Base-by-base conservation (phyloP, 2,888 invertebrate genomes). In the Pseudanteris insignis region DNA sequence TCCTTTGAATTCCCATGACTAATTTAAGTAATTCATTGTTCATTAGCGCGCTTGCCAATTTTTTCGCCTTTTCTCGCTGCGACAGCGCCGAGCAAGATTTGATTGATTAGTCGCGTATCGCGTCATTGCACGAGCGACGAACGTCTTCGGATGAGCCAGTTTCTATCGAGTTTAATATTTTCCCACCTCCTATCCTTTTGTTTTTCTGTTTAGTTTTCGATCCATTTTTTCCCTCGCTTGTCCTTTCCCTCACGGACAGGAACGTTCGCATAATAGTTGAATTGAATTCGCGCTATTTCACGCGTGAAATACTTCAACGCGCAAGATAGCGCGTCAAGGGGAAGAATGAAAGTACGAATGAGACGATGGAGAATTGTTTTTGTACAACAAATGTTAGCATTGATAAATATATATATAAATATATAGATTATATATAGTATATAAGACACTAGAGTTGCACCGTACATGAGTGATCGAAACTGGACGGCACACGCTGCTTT, bases 311-410 rank as follows among this genome's bases (percentile, higher is more conserved):
- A n/a, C 29, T 38, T 41, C 7, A 15, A 5, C 15, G 11, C 26
- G 29, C 15, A 11, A 11, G 1, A 24, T n/a, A 13, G n/a, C n/a
- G 7, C 10, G 11, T 6, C 14, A 24, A 14, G 13, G 10, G 7
- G 14, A 14, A 7, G 24, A 46, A 32, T 59, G 15, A 53, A 47
- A 46, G 40, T 36, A 47, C 47, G 25, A 47, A 43, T 18, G 38
- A 47, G 14, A 43, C 28, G 24, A 32, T 32, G 29, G 33, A 53
- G 29, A 43, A 43, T 29, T 48, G 60, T 60, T 60, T 60, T 54
- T 48, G 47, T 54, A 60, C 48, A 48, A 60, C 54, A 44, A 60
- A 50, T 55, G 55, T 61, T 61, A 61, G 44, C 40, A 41, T 54
- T 41, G 44, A 54, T 38, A 50, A 61, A 38, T 48, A 48, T 48